A percentile compares a stretch with the other conserved stretches of the same genome.
These are phyloP conservation scores for Trachelus tabidus DNA, from an alignment of 2,888 invertebrate genomes.

Conservation along the genomic window DNA sequence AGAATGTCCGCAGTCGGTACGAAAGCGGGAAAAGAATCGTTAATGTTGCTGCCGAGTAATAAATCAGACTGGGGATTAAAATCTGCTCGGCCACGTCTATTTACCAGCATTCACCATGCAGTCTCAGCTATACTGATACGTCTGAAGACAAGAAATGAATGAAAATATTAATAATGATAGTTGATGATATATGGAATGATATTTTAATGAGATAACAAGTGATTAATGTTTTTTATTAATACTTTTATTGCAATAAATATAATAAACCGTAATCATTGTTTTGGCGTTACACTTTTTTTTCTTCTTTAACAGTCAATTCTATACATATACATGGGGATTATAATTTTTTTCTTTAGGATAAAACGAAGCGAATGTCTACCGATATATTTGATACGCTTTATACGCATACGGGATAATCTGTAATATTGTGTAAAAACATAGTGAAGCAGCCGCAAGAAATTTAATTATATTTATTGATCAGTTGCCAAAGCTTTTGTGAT, in stretches of 20 bases:
- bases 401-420: slow-evolving; percentile 46
- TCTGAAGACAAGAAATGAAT: slow-evolving; percentile 15
- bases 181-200: not conserved
- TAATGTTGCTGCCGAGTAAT: slow-evolving; percentile 36
- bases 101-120: slow-evolving; percentile 36
- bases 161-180: not conserved
- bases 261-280: slow-evolving; percentile 58
- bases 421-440: slow-evolving; percentile 37
- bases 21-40: slow-evolving; percentile 14
- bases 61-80: slow-evolving; percentile 48
- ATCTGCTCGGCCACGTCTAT: slow-evolving; percentile 38
- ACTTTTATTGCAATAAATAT: slow-evolving; percentile 59
- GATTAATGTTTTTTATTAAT: slow-evolving; percentile 42
- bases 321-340: slow-evolving; percentile 52
- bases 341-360: slow-evolving; percentile 43
- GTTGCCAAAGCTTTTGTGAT: too few species aligned
- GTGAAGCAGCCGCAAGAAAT: slow-evolving; percentile 46
- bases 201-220: not conserved
- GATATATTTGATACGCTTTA: slow-evolving; percentile 50
- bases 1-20: slow-evolving; percentile 3
- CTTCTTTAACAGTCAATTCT: slow-evolving; percentile 53
- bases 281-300: slow-evolving; percentile 51
- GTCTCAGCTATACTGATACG: slow-evolving; percentile 31
- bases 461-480: not conserved
- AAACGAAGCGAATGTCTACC: slow-evolving; percentile 50